Base-by-base conservation (phyloP, 2,888 invertebrate genomes). In the Drosophila meridionalis region DNA sequence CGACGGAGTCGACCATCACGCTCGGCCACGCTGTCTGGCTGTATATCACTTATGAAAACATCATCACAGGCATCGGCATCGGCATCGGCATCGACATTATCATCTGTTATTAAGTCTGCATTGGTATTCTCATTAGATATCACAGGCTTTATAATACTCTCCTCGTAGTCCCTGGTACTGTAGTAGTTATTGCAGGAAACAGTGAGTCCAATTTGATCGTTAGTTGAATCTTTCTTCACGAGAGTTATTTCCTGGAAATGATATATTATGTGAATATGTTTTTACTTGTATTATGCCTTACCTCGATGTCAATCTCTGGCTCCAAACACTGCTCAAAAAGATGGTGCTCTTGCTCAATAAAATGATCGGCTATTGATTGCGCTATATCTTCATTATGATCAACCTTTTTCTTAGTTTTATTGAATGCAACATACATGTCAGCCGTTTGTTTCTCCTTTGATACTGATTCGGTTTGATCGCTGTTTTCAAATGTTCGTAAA, bases 21-120 rank as follows among this genome's bases (percentile, higher is more conserved):
- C 36, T 94, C 94, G 5, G 95, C 95, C 28, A 95, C 93, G 84
- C 95, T 95, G 78, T 94, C 94, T 32, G 94, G 94, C 67, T 94
- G 94, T 83, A 95, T 95, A 93, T 95, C 95, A 85, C 95, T 95
- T 81, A 96, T 95, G 90, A 95, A 96, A 62, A 96, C 95, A 91
- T 96, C 96, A 48, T 95, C 91, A 67, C 87, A 88, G 12, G 76
- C 94, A 79, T 50, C n/a, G 14, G 14, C 50, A 6, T 36, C 36
- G 2, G 36, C 20, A 34, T 52, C 34, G 2, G 6, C 34, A 34
- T 52, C 28, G 1, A 2, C 12, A 26, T 52, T 30, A 5, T 79
- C 53, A 64, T 94, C 94, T 69, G 94, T 6, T 34, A 20, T 94
- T 20, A 43, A 50, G 6, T 95, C 67, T 50, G 64, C 47, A 36